phyloP scores from a whole-genome alignment of 2,888 invertebrate genomes.

The Drosophila algonquin region DNA sequence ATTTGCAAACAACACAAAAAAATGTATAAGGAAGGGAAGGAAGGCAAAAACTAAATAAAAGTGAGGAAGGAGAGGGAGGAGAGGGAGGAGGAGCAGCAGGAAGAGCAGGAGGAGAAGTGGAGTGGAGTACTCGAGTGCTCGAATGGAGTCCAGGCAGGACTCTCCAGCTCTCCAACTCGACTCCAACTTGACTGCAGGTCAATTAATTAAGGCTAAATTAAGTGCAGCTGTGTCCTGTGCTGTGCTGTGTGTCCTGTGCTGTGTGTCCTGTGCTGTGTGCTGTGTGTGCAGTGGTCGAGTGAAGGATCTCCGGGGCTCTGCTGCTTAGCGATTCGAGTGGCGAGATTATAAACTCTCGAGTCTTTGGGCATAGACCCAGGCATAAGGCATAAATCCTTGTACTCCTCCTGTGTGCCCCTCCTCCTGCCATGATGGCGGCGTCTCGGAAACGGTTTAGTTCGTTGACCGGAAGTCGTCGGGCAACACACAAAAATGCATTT shows the following conservation, averaged over 20 bases:
- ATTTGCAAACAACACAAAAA: constrained; percentile 60
- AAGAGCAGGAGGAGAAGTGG: background rate
- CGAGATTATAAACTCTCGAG: constrained; percentile 68
- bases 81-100: constrained; percentile 5
- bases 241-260: constrained; percentile 5
- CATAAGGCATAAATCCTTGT: constrained; percentile 60
- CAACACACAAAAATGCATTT: constrained; percentile 42
- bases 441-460: constrained; percentile 68
- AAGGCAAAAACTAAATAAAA: constrained; percentile 6
- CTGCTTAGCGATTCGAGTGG: constrained; percentile 75
- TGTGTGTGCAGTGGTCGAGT: too few relatives aligned
- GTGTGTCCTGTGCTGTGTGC: too few relatives aligned
- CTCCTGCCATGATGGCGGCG: constrained; percentile 13
- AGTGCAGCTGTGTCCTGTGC: constrained; percentile 56
- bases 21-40: background rate
- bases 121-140: background rate
- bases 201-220: constrained; percentile 78
- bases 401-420: too few relatives aligned
- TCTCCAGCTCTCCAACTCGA: constrained; percentile 34
- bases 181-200: constrained; percentile 69
- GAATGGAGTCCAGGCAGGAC: constrained; percentile 32
- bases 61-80: constrained; percentile 3
- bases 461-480: constrained; percentile 66
- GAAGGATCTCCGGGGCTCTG: constrained; percentile 4
- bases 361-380: constrained; percentile 35